Base-by-base conservation (phyloP, 2,113 vertebrate genomes). In the Lophotis ruficrista region DNA sequence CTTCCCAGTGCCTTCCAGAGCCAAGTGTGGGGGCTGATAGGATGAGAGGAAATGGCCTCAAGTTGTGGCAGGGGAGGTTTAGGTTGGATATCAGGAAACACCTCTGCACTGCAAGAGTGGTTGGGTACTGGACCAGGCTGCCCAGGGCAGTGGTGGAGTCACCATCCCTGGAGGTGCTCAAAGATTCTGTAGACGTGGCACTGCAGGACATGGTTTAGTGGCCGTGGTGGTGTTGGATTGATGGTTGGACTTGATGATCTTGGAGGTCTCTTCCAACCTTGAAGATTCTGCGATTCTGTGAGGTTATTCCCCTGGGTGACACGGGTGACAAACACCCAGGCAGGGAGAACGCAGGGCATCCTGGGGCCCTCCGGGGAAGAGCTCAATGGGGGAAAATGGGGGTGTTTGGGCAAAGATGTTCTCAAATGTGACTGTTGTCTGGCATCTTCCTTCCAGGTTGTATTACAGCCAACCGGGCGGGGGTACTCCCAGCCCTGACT, bases 381-480 rank as follows among this genome's bases (percentile, higher is more conserved):
- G 10, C 30, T 35, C 3, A 1, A 4, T 4, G 28, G 12, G 0
- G 5, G 27, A 15, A 43, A 7, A 9, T 0, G 0, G 28, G 7
- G 15, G 3, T 4, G 37, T 20, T n/a, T 13, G 38, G 54, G 38
- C 14, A 27, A 4, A 50, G 12, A 8, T 6, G 11, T 7, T 75
- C 53, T 41, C 23, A 9, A 4, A 9, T 0, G 0, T 23, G 30
- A 4, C 30, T 19, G 7, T 1, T 27, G 27, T 2, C 41, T 8
- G 17, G 14, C 12, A 2, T 2, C 0, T 10, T 14, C 12, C 45
- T 24, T 33, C 41, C 2, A 4, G 21, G 10, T 11, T 16, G 41
- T 60, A 18, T 19, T 20, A 31, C 77, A 14, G 25, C 1, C 0
- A 12, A 18, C 5, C 14, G 1, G 12, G 12, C 0, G 0, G 30